Evolutionary conservation across 2,888 invertebrate genomes (phyloP), one percentile per base, ranked within the genome.

Genomic region (Bursaphelenchus okinawaensis): DNA sequence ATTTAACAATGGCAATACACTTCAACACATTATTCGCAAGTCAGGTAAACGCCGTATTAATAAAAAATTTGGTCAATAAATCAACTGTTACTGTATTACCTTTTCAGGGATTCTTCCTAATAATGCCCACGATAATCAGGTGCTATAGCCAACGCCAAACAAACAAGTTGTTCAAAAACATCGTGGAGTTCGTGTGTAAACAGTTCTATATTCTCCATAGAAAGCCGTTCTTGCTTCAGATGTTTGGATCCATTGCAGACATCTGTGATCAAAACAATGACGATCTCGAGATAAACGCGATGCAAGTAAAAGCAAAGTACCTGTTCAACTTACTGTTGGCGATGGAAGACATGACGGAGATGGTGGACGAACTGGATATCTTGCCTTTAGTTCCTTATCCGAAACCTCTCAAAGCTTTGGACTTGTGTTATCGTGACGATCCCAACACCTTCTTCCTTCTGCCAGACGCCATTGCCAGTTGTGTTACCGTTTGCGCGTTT

Each of bases 1-100:
- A 93, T 80, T 93, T 99, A 68, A 96, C 96, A 84, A 94, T 93
- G 0, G 92, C 93, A 0, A 92, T 92, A 77, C 94, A 96, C 85
- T 98, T 98, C 84, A 96, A 95, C 85, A 95, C 94, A 82, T 93
- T 98, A 70, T 98, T 98, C 84, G 93, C 95, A 0, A 92, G 92
- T 12, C 95, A 94, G 77, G 86, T 82, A 50, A 59, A 50, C 6
- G 12, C n/a, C 40, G 3, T 29, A 29, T 59, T 6, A n/a, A 40
- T 50, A 7, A 56, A 56, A 19, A 56, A 31, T 16, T 8, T 19
- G 29, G n/a, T 16, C 22, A 19, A 22, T 54, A 8, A 54, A 24
- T 56, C 20, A 56, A 19, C 26, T 54, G 6, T 40, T 40, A 40
- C 40, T 40, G 31, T 12, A 52, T 66, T 9, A 51, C 29, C 20